These are phyloP conservation scores for Apamea anceps DNA, from an alignment of 2,888 invertebrate genomes.

Conservation along the genomic window DNA sequence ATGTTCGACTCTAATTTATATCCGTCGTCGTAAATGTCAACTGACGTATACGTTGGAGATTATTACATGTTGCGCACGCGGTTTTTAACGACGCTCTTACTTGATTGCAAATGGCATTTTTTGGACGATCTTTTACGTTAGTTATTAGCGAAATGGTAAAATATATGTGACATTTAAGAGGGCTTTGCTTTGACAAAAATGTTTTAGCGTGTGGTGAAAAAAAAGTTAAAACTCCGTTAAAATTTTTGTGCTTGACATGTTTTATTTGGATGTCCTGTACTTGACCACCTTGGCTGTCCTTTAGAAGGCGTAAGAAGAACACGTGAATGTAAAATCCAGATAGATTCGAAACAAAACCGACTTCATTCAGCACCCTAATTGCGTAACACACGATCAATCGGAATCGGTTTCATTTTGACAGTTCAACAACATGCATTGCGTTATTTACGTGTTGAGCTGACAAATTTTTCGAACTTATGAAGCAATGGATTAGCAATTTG, in stretches of 20 bases:
- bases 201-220: background rate
- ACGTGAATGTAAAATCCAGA: background rate
- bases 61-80: conserved; percentile 84
- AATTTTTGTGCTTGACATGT: background rate
- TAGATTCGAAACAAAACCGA: background rate
- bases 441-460: too few relatives aligned
- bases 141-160: conserved; percentile 59
- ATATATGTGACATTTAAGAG: conserved; percentile 38
- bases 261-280: background rate
- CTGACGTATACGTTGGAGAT: conserved; percentile 79
- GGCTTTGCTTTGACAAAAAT: conserved; percentile 24
- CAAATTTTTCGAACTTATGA: too few relatives aligned
- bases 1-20: conserved; percentile 88
- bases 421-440: too few relatives aligned
- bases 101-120: conserved; percentile 75
- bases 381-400: too few relatives aligned
- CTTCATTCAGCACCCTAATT: too few relatives aligned
- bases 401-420: too few relatives aligned
- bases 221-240: conserved; percentile 11
- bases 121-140: conserved; percentile 44
- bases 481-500: too few relatives aligned
- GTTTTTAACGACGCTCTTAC: conserved; percentile 85
- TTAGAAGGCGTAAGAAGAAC: background rate
- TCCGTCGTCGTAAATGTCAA: conserved; percentile 87
- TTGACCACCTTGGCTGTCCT: background rate